Base-by-base conservation (phyloP, 2,113 vertebrate species). In the Spea bombifrons region DNA sequence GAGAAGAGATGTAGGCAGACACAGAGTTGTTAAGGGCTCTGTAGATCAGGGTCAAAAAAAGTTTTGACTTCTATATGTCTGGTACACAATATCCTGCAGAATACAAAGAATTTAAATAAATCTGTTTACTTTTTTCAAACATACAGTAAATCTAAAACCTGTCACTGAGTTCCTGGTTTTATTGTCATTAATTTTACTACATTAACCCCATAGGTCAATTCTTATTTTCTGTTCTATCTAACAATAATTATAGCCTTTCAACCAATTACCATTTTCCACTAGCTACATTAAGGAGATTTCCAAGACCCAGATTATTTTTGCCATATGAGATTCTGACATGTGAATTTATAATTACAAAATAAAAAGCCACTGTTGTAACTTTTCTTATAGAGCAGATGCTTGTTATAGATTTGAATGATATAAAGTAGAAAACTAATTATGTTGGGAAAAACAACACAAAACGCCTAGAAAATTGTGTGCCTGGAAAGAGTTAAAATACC, bases 211-310 rank as follows among this genome's bases (percentile, higher is more conserved):
- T 71, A 49, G 69, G 69, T 71, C 69, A 71, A n/a, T 30, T 71
- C 53, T 53, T 48, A 59, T 55, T 53, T 71, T 71, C 69, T 53
- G 9, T 71, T 71, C 69, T 71, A 17, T 16, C 69, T 43, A 55
- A 30, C 50, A n/a, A 71, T 55, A 71, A 71, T 71, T 71, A 71
- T 71, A 71, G 69, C 50, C 69, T 71, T 71, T 71, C 69, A 71
- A 5, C 49, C 50, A 71, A 71, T 71, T 52, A 71, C 69, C n/a
- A 4, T 71, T 71, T 55, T 55, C 17, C 7, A 30, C 16, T 53
- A 44, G 49, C 6, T 71, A 71, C 69, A 71, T 71, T 52, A 71
- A 43, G 8, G 17, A 43, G 69, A 43, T 43, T 71, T 44, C 69
- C 69, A 71, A 8, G 43, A 53, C 43, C 49, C 49, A 53, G 69